Percentiles rank a stretch among this genome's conserved stretches.
These are phyloP conservation scores for Ptilonorhynchus violaceus DNA, from an alignment of 2,113 vertebrate genomes.

Conservation along the genomic window DNA sequence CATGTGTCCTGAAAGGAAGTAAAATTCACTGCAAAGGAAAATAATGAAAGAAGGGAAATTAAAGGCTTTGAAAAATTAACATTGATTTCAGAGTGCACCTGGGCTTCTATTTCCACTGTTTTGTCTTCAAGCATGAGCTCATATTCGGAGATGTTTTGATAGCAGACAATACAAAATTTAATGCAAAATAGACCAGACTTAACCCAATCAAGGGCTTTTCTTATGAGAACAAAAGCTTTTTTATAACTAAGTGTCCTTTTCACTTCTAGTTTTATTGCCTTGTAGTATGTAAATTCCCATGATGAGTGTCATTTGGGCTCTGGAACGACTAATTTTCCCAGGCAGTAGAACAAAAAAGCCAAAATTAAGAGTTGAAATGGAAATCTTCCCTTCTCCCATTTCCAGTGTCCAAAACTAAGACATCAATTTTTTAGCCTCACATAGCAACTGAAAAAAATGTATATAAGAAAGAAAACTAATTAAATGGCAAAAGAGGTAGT, in stretches of 20 bases:
- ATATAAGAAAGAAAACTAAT: not conserved
- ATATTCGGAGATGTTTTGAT: not conserved
- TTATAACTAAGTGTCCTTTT: not conserved
- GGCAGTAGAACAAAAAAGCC: not conserved
- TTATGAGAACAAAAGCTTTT: not conserved
- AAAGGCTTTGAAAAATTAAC: conserved; percentile 40
- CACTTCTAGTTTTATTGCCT: not conserved
- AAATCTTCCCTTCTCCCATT: not conserved
- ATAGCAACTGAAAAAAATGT: not conserved
- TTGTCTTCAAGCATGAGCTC: not conserved
- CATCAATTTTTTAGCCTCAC: not conserved
- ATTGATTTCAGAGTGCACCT: not conserved
- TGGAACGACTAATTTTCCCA: not conserved
- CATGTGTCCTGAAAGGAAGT: not conserved
- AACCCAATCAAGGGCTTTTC: not conserved
- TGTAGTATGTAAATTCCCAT: not conserved
- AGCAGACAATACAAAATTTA: not conserved
- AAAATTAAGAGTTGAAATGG: not conserved
- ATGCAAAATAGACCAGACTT: not conserved
- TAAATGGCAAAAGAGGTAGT: not conserved
- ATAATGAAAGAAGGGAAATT: not conserved
- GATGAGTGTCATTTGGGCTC: not conserved
- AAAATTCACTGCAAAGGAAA: not conserved
- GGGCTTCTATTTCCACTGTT: not conserved
- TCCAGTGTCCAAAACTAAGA: not conserved